A percentile compares a stretch with the other conserved stretches of the same genome.
Evolutionary conservation across 2,888 invertebrate genomes (phyloP).

Genomic region (Glyphotaelius pellucidus): DNA sequence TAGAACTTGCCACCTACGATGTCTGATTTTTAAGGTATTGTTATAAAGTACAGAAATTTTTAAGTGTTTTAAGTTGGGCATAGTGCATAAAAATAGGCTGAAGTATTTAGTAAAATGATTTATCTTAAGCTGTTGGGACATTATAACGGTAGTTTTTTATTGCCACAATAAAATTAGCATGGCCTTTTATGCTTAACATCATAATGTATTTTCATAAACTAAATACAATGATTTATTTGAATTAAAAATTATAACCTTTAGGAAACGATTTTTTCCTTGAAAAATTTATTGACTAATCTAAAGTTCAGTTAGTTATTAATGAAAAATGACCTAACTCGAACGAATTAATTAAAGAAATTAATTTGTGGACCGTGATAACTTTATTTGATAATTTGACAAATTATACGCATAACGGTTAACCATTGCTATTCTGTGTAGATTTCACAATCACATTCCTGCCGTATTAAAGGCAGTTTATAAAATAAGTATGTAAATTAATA

Average conservation of each 20-base stretch:
- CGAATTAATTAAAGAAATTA: neutral
- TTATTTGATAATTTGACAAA: neutral
- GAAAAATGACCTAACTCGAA: neutral
- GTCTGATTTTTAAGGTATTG: neutral
- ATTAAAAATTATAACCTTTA: neutral
- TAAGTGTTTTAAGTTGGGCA: neutral
- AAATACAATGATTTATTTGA: neutral
- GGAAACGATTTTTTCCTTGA: neutral
- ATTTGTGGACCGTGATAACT: neutral
- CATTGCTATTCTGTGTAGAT: neutral
- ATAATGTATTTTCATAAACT: neutral
- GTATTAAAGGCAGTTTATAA: neutral
- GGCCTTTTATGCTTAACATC: no score
- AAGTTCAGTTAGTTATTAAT: neutral
- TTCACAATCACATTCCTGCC: neutral
- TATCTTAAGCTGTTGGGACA: neutral
- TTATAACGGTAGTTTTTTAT: neutral
- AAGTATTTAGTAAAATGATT: neutral
- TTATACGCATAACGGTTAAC: neutral
- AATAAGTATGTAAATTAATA: no score
- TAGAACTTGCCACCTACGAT: neutral
- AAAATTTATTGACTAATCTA: neutral
- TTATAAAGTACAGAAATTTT: neutral
- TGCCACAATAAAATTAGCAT: neutral
- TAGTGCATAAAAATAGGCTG: neutral